Evolutionary conservation across 2,888 invertebrate genomes (phyloP).

Genomic region (Minunthozetes semirufus): DNA sequence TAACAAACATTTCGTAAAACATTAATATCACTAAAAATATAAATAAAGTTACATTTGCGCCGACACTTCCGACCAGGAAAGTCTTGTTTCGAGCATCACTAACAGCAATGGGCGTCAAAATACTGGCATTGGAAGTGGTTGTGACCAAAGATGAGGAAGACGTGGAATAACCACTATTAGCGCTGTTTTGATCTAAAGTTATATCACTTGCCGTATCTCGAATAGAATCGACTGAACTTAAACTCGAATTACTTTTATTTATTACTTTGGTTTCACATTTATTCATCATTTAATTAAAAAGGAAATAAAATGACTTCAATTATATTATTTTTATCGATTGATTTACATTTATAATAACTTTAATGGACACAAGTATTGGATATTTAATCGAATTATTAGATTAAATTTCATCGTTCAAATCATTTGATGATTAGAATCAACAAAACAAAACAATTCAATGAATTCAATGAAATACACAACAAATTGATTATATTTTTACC

Average conservation of each 20-base stretch:
- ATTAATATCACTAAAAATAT: not conserved
- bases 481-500: no score
- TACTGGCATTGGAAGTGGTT: not conserved
- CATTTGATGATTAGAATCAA: no score
- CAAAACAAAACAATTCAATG: no score
- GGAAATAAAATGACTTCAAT: no score
- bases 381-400: no score
- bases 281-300: no score
- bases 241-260: conserved; percentile 13
- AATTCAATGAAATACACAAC: no score
- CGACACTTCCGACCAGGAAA: conserved; percentile 40
- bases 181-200: conserved; percentile 14
- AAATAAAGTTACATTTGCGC: not conserved
- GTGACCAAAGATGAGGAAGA: conserved; percentile 9
- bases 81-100: conserved; percentile 30
- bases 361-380: no score
- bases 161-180: conserved; percentile 13
- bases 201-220: not conserved
- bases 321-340: no score
- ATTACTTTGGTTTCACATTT: not conserved
- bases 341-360: no score
- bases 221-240: not conserved
- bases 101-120: conserved; percentile 5
- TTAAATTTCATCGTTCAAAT: no score
- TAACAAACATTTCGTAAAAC: not conserved